Base-by-base conservation (phyloP, 2,888 invertebrate genomes). In the Ectobius pallidus region DNA sequence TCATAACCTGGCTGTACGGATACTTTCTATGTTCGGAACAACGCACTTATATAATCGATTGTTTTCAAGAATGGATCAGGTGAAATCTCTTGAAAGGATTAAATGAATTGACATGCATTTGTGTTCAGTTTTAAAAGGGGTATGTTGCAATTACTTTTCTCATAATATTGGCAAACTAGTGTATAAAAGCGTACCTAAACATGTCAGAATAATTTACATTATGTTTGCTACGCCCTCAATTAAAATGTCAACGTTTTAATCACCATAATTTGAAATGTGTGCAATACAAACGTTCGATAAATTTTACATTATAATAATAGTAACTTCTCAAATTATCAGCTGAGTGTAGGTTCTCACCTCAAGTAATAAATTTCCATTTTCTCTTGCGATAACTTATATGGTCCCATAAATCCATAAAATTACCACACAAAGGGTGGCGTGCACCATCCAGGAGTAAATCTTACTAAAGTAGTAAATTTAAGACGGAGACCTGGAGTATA, bases 21-120 rank as follows among this genome's bases (percentile, higher is more conserved):
- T 4, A 18, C 16, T 18, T 32, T 63, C 18, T 63, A 63, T 63
- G 63, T 63, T 63, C 18, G 0, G 11, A 63, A 63, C 63, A 63
- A n/a, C n/a, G n/a, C 34, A 34, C 34, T 34, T 34, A 63, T 63
- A 18, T 63, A 34, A 32, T 32, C 34, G 34, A 34, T 63, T 63
- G 32, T 63, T 63, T 32, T 63, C 3, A 63, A 63, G 6, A 63
- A 63, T 34, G 11, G 34, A 63, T 16, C 34, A 34, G 34, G 34
- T 27, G 34, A 63, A 63, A 63, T 63, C 63, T 63, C 3, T 63
- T 63, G n/a, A 27, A 22, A 18, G 25, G 14, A n/a, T 58, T n/a
- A n/a, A n/a, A n/a, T n/a, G n/a, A 14, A 18, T 22, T 22, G 27
- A 25, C 25, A 58, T 25, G 18, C 58, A 58, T 27, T 27, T 58